Conservation (phyloP, 2,888 invertebrate species). For the Drosophila meridionalis region DNA sequence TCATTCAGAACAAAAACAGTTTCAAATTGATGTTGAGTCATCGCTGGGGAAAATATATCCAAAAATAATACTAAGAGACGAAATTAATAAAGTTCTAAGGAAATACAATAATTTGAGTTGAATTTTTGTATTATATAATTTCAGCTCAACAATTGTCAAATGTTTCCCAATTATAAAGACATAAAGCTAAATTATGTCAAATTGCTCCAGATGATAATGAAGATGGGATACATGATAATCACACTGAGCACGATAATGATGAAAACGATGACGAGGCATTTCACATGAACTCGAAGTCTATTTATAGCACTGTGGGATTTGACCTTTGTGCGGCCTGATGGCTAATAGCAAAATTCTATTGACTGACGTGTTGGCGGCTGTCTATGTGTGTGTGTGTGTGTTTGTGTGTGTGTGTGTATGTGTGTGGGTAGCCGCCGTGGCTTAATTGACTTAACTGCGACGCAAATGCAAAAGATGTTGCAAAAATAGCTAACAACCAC, state of each 20-base stretch:
- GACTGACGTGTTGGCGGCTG: constrained; percentile 3
- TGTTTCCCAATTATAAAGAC: constrained; percentile 63
- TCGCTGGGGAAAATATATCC: constrained; percentile 8
- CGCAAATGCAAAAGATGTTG: constrained; percentile 58
- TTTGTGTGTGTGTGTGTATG: constrained; percentile 2
- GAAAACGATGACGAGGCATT: constrained; percentile 44
- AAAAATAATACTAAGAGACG: constrained; percentile 14
- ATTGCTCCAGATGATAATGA: constrained; percentile 33
- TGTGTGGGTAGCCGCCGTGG: constrained; percentile 32
- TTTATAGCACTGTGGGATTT: constrained; percentile 57
- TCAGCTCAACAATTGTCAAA: constrained; percentile 46
- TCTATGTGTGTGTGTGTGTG: neutral
- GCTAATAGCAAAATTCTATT: constrained; percentile 33
- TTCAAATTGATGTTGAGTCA: constrained; percentile 43
- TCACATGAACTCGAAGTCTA: constrained; percentile 53
- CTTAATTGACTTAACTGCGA: constrained; percentile 54
- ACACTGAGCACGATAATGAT: constrained; percentile 7
- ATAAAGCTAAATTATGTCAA: constrained; percentile 52
- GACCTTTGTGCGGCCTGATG: constrained; percentile 48
- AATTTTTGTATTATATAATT: constrained; percentile 23
- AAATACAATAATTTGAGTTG: neutral
- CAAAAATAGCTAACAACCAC: constrained; percentile 38
- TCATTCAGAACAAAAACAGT: constrained; percentile 30
- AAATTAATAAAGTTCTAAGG: constrained; percentile 19
- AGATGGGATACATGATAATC: constrained; percentile 38